phyloP scores from a whole-genome alignment of 1,140 invertebrate genomes.

The Platyscapa corneri region DNA sequence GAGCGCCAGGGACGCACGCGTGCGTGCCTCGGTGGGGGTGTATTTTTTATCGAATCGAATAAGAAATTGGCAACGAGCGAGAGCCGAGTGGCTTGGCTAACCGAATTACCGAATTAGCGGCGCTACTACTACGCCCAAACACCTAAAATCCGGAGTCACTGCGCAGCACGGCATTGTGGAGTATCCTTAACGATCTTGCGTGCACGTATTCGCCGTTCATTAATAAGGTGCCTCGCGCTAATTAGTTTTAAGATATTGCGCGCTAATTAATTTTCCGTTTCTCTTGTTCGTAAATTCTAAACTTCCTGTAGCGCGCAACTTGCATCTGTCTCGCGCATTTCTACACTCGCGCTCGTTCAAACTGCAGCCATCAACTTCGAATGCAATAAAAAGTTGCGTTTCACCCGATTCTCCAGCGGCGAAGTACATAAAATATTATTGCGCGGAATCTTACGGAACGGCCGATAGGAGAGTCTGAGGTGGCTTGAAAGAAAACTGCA shows the following conservation, averaged over 20 bases:
- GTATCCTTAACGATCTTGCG: constrained; percentile 18
- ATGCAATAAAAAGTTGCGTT: neutral
- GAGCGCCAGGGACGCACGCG: neutral
- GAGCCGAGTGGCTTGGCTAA: neutral
- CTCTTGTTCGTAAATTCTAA: constrained; percentile 3
- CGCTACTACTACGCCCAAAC: no score
- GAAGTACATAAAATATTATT: neutral
- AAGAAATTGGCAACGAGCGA: neutral
- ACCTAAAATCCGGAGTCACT: neutral
- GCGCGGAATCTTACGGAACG: no score
- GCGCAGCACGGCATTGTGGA: neutral
- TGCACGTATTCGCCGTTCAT: constrained; percentile 22
- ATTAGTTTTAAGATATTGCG: constrained; percentile 6
- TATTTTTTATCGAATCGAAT: no score
- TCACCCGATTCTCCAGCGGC: neutral
- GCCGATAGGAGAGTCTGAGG: no score
- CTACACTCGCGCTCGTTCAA: neutral
- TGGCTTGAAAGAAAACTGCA: no score
- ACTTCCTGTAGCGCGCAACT: neutral
- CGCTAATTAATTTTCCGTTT: constrained; percentile 15
- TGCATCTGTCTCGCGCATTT: neutral
- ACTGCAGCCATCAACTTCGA: neutral
- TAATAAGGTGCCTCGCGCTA: constrained; percentile 19
- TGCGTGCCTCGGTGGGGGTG: no score
- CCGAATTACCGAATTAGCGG: neutral